phyloP scores from a whole-genome alignment of 1,140 invertebrate species.

The Ylistrum balloti region DNA sequence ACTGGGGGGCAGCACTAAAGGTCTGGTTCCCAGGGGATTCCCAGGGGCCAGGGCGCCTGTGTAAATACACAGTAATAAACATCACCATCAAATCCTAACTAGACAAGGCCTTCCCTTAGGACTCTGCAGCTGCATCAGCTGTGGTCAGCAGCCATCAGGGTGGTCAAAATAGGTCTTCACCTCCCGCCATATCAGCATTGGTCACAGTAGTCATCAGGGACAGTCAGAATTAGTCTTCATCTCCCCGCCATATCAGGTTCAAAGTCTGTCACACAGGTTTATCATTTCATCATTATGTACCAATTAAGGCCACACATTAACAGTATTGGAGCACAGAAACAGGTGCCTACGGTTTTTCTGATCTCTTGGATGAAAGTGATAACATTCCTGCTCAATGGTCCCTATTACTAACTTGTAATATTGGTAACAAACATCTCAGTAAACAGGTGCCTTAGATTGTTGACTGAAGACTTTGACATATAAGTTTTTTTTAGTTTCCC shows the following conservation, averaged over 20 bases:
- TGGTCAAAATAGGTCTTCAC: neutral
- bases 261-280: neutral
- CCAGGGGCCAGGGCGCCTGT: neutral
- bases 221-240: neutral
- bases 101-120: neutral
- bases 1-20: neutral
- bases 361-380: constrained; percentile 34
- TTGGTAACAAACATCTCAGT: neutral
- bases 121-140: neutral
- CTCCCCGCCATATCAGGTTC: constrained; percentile 12
- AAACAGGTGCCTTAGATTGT: neutral
- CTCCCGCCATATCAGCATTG: constrained; percentile 18
- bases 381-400: neutral
- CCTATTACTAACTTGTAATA: neutral
- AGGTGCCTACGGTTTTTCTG: neutral
- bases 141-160: neutral
- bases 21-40: neutral
- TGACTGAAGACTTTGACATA: neutral
- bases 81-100: neutral
- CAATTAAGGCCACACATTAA: neutral
- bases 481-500: neutral
- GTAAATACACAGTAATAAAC: constrained; percentile 22
- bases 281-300: constrained; percentile 15
- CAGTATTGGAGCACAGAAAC: neutral
- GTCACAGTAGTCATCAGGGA: neutral